These are phyloP conservation scores for Sarcophaga caerulescens DNA, from an alignment of 2,888 invertebrate genomes.

Conservation along the genomic window DNA sequence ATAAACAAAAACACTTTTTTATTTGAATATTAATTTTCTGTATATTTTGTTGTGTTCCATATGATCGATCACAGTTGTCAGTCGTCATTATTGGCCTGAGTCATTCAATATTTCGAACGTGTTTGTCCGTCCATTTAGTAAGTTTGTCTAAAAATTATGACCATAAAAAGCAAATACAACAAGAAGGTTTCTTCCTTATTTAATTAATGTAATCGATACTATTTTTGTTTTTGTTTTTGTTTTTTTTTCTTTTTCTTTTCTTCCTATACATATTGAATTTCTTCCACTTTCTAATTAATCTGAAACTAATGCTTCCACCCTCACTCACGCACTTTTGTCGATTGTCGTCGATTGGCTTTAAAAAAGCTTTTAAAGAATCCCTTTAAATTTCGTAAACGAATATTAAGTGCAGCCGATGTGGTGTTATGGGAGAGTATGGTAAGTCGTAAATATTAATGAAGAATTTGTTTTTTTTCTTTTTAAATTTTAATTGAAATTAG, in stretches of 20 bases:
- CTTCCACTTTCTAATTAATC: slow-evolving; percentile 8
- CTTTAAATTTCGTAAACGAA: slow-evolving; percentile 56
- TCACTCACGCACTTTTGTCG: neutral
- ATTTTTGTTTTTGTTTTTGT: slow-evolving; percentile 25
- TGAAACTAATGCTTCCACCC: neutral
- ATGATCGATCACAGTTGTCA: slow-evolving; percentile 16
- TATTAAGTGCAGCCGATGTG: slow-evolving; percentile 48
- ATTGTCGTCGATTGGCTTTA: neutral
- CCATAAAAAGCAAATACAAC: slow-evolving; percentile 2
- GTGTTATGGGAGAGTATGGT: slow-evolving; percentile 66
- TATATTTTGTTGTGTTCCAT: neutral
- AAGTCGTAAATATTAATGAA: slow-evolving; percentile 27
- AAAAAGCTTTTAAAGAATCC: slow-evolving; percentile 57
- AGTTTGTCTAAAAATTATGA: slow-evolving; percentile 14
- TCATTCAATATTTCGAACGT: slow-evolving; percentile 18
- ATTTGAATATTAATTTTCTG: neutral
- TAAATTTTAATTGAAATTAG: neutral
- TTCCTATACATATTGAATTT: slow-evolving; percentile 44
- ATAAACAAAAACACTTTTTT: neutral
- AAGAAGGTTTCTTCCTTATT: slow-evolving; percentile 48
- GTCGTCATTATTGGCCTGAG: neutral
- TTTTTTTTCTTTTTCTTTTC: neutral
- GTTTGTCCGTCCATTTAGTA: slow-evolving; percentile 61
- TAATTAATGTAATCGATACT: slow-evolving; percentile 48
- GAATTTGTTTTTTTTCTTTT: neutral